Evolutionary conservation across 2,113 vertebrate genomes (phyloP), one percentile per base, ranked within the genome.

Genomic region (Rhabdomys dilectus): DNA sequence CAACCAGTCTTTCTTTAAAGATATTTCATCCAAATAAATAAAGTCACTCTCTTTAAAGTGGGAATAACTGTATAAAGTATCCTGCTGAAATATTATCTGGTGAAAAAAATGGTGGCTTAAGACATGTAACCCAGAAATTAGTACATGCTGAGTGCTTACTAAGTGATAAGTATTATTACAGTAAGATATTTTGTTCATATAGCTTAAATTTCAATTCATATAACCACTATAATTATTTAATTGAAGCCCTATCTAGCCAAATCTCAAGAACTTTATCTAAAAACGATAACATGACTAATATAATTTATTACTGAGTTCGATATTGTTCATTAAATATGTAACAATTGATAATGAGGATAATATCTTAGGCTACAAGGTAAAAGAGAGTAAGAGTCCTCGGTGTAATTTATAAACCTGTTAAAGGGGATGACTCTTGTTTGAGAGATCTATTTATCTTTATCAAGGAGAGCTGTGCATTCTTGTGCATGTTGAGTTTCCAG

Each of bases 181-280:
- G 12, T 29, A 60, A 92, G 73, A 66, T 90, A 5, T 90, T 68
- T 66, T 62, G 51, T 89, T 93, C 31, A 48, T 31, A 68, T 77
- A 86, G 21, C 2, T 78, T 77, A 92, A 39, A 66, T 66, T 94
- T 96, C 56, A 93, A 91, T 89, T 91, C 89, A 70, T 91, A 9
- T 80, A 24, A 66, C 13, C 89, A 73, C 92, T 91, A 39, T 73
- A 81, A 72, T 94, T 89, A 81, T 70, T 78, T 91, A 45, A 29
- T 36, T 70, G 66, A 96, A 93, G 36, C 39, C 80, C 29, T 42
- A 53, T 45, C n/a, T 36, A 56, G 13, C 31, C 81, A 86, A 89
- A 84, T 94, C 22, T 88, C 10, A 72, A 70, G 22, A 70, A 81
- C 64, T 90, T 94, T 88, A 82, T 95, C 73, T 89, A 91, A 95